A percentile compares a stretch with the other conserved stretches of the same genome.
These are phyloP conservation scores for Cercopithecus mona DNA, from an alignment of 2,113 vertebrate genomes.

Conservation along the genomic window DNA sequence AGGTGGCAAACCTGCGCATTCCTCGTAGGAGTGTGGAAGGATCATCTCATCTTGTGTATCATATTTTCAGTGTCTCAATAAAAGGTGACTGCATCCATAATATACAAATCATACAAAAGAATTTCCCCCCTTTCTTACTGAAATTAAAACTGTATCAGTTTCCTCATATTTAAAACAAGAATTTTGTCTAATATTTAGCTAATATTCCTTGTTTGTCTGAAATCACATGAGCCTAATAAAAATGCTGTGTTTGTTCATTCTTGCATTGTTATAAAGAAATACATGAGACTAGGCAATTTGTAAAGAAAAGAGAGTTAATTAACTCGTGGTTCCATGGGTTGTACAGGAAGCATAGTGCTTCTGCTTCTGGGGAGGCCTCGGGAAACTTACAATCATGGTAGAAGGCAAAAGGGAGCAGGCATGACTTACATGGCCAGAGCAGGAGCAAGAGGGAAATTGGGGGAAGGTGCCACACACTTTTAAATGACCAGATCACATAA, in stretches of 20 bases:
- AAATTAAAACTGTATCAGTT: not conserved
- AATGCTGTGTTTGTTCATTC: not conserved
- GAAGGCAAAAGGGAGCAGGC: no score
- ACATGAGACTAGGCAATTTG: no score
- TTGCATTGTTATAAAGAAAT: no score
- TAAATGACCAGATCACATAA: no score
- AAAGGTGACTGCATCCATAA: not conserved
- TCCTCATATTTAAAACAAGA: not conserved
- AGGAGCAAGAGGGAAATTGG: no score
- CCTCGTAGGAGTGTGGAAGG: not conserved
- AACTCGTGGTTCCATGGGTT: no score
- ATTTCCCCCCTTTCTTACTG: not conserved
- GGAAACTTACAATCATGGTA: no score
- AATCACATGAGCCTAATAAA: not conserved
- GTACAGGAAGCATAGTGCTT: no score
- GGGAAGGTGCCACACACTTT: no score
- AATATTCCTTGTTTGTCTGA: not conserved
- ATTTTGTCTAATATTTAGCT: not conserved
- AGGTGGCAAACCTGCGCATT: not conserved
- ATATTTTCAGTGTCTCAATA: not conserved
- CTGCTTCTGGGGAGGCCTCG: no score
- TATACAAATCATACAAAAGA: not conserved
- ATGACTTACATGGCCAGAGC: no score
- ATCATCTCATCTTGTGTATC: not conserved
- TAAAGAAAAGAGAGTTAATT: no score